phyloP scores from a whole-genome alignment of 1,140 invertebrate genomes.

The Heliothis virescens region DNA sequence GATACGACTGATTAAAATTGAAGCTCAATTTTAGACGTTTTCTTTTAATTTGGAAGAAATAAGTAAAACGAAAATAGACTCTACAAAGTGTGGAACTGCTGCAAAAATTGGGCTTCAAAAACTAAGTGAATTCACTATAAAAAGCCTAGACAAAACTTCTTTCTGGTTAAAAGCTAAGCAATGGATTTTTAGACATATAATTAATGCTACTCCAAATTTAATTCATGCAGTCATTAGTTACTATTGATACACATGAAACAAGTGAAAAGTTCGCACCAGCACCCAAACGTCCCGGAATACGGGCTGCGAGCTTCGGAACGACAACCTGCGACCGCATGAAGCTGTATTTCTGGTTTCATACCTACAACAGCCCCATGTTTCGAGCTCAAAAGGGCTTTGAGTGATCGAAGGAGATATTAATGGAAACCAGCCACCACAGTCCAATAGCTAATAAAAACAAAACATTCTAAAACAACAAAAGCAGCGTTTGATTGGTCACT shows the following conservation, averaged over 20 bases:
- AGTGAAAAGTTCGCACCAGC: conserved; percentile 26
- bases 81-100: neutral
- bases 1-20: neutral
- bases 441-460: conserved; percentile 43
- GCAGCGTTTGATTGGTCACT: conserved; percentile 4
- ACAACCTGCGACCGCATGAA: neutral
- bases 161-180: conserved; percentile 16
- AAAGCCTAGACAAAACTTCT: neutral
- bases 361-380: conserved; percentile 32
- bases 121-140: neutral
- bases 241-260: conserved; percentile 17
- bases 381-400: conserved; percentile 25
- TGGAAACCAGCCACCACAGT: conserved; percentile 42
- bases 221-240: conserved; percentile 30
- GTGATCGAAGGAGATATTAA: conserved; percentile 22
- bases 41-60: no score
- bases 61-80: no score
- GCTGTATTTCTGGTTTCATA: neutral
- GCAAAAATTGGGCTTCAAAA: neutral
- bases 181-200: conserved; percentile 35
- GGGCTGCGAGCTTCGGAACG: conserved; percentile 9
- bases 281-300: conserved; percentile 21
- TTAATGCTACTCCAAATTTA: neutral
- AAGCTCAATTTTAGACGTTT: neutral
- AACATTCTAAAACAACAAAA: conserved; percentile 36